Base-by-base conservation (phyloP, 2,113 vertebrate genomes). In the Ciconia maguari region DNA sequence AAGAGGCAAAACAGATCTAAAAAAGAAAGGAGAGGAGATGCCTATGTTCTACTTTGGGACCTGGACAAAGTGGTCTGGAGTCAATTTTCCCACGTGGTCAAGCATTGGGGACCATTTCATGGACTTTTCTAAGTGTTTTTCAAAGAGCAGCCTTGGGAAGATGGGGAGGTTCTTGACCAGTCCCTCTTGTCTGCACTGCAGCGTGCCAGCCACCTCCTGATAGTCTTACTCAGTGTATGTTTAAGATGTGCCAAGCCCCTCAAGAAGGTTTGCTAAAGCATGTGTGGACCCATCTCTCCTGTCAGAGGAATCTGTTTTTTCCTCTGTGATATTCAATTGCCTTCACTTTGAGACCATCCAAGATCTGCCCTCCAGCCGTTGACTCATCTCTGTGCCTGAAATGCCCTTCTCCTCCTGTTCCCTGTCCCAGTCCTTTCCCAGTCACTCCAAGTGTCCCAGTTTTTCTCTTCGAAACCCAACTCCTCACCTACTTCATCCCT, bases 81-180 rank as follows among this genome's bases (percentile, higher is more conserved):
- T 8, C 2, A 8, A 1, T 69, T 81, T 83, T 84, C 21, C 60
- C 26, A 4, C 9, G 0, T 66, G 36, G 17, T 65, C 12, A 62
- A 81, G 44, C 8, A 7, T 0, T 22, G 0, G 1, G 19, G 51
- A 66, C 1, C 9, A 44, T 69, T 70, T 44, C 4, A n/a, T 17
- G 51, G 52, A 24, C 24, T 81, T 85, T 34, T 30, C 16, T 30
- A 52, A 48, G 21, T 18, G 36, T 9, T 38, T 46, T 36, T 68
- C 18, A 38, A 68, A 29, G 14, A 38, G 44, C 13, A 71, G 5
- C 44, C 38, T 49, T 75, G n/a, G 69, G 25, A 58, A 29, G 26
- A 17, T 8, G 15, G 12, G 13, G 8, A 5, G 1, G 19, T 5
- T 80, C 38, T 51, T 66, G 51, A 29, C 30, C 2, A 0, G 32